Evolutionary conservation across 2,888 invertebrate species (phyloP).

Genomic region (Imbricaverruca yamaguchii): DNA sequence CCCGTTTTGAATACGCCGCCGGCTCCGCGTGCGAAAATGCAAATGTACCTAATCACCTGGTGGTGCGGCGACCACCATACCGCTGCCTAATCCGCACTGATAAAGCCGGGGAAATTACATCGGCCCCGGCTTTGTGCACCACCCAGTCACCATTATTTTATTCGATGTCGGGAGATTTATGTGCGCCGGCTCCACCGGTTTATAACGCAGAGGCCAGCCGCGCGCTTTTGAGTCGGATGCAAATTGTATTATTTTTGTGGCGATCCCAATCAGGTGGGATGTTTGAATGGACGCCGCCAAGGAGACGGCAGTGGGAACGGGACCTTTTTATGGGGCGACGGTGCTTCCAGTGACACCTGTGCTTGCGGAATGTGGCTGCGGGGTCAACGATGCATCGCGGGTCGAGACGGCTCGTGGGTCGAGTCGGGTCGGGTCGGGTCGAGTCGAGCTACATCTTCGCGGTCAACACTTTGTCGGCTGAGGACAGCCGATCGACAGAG

Average conservation of each 20-base stretch:
- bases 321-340: neutral
- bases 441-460: too few relatives aligned
- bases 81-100: neutral
- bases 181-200: neutral
- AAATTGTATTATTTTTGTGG: conserved; percentile 23
- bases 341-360: neutral
- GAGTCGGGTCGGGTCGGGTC: too few relatives aligned
- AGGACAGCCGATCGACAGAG: neutral
- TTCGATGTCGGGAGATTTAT: neutral
- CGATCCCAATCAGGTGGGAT: conserved; percentile 4
- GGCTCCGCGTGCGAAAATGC: neutral
- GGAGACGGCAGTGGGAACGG: neutral
- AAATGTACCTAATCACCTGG: conserved; percentile 16
- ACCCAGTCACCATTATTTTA: neutral
- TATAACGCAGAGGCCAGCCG: neutral
- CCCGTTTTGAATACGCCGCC: neutral
- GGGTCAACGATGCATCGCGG: too few relatives aligned
- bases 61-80: neutral
- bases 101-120: conserved; percentile 7
- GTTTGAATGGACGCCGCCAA: neutral
- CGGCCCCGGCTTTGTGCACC: neutral
- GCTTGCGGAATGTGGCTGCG: neutral
- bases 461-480: too few relatives aligned
- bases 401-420: too few relatives aligned
- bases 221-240: neutral